Evolutionary conservation across 2,113 vertebrate species (phyloP).

Genomic region (Trachemys scripta): DNA sequence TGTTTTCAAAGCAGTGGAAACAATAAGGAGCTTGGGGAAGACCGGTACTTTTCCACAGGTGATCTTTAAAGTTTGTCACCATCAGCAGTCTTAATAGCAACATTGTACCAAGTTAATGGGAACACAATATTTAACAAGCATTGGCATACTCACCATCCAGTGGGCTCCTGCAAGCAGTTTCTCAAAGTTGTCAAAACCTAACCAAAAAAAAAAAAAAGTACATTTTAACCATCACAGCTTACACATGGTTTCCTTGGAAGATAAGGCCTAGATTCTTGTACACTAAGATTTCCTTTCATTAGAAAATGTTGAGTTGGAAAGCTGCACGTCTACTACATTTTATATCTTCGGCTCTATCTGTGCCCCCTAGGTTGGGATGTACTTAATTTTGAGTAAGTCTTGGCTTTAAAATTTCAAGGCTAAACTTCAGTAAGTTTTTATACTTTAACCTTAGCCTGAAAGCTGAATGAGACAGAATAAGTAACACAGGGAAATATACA

Average conservation of each 20-base stretch:
- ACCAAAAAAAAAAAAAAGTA: slow-evolving; percentile 7
- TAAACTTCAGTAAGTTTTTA: neutral
- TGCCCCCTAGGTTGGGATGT: neutral
- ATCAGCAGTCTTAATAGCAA: neutral
- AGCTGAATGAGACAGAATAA: neutral
- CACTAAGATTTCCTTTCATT: neutral
- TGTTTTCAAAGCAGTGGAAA: fast-evolving
- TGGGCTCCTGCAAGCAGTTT: slow-evolving; percentile 93
- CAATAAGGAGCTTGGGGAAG: fast-evolving
- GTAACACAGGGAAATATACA: neutral
- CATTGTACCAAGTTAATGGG: neutral
- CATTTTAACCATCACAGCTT: neutral
- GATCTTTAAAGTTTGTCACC: neutral
- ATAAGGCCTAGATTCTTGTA: neutral
- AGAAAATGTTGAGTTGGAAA: neutral
- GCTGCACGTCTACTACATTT: neutral
- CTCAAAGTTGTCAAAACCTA: slow-evolving; percentile 91
- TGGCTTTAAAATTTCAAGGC: neutral
- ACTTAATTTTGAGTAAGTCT: neutral
- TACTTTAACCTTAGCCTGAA: neutral
- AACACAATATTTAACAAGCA: neutral
- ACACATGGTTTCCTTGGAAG: neutral
- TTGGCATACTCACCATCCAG: slow-evolving; percentile 91
- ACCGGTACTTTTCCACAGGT: neutral
- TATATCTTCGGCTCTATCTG: neutral